Percentiles rank a stretch among this genome's conserved stretches.
These are phyloP conservation scores for Pseudochirops cupreus DNA, from an alignment of 2,797 vertebrate species.

Conservation along the genomic window DNA sequence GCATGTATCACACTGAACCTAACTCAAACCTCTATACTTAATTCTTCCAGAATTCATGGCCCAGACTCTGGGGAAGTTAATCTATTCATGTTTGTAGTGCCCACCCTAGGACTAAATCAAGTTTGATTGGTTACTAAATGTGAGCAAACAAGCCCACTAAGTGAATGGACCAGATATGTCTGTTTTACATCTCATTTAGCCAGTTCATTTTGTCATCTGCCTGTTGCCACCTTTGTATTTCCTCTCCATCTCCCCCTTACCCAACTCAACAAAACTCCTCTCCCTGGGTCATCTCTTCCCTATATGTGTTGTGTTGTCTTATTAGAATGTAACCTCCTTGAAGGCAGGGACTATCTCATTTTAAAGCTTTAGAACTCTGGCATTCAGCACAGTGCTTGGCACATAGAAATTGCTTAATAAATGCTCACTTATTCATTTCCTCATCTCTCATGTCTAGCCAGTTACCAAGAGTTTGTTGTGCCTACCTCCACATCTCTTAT, in stretches of 20 bases:
- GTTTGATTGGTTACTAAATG: not conserved
- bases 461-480: not conserved
- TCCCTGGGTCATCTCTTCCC: not conserved
- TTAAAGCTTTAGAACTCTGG: not conserved
- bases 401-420: not conserved
- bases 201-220: not conserved
- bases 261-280: not conserved
- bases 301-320: not conserved
- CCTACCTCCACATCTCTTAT: not conserved
- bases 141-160: not conserved
- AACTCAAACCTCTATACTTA: not conserved
- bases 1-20: not conserved
- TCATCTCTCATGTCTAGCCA: not conserved
- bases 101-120: not conserved
- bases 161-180: not conserved
- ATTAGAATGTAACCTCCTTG: not conserved
- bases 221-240: not conserved
- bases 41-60: not conserved
- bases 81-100: not conserved
- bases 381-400: not conserved
- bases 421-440: not conserved
- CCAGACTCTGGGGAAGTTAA: not conserved
- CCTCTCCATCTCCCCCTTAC: not conserved
- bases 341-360: not conserved
- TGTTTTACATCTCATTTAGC: not conserved